These are phyloP conservation scores for Temnothorax curvispinosus DNA, from an alignment of 1,140 invertebrate species.

Conservation along the genomic window DNA sequence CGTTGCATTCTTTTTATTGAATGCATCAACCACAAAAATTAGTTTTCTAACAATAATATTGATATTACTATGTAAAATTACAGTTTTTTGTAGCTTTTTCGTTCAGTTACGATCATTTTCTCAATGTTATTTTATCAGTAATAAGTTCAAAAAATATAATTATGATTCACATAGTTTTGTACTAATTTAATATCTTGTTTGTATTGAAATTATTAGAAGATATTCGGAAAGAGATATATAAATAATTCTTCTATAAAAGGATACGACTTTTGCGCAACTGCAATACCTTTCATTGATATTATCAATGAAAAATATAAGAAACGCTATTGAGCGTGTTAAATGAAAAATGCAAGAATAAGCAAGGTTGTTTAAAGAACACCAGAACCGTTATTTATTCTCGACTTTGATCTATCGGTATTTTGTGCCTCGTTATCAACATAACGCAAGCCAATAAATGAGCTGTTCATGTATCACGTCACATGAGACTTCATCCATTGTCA, in stretches of 20 bases:
- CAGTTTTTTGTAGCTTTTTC: neutral
- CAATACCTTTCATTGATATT: neutral
- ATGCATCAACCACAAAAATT: no score
- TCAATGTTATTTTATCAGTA: neutral
- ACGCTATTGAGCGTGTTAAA: neutral
- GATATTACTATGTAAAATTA: neutral
- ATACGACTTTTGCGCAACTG: neutral
- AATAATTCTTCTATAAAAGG: neutral
- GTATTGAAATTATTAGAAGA: neutral
- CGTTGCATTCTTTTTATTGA: no score
- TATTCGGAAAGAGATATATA: neutral
- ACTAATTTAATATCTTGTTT: neutral
- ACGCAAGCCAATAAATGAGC: constrained; percentile 19
- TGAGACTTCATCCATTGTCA: neutral
- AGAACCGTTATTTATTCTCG: constrained; percentile 11
- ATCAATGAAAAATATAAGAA: neutral
- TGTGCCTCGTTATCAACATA: constrained; percentile 7
- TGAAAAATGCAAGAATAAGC: neutral
- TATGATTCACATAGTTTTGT: neutral
- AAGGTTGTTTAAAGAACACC: neutral
- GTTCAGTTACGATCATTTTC: neutral
- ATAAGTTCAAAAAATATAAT: neutral
- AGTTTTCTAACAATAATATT: no score
- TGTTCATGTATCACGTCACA: neutral
- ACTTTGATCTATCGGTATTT: constrained; percentile 38